These are phyloP conservation scores for Siniperca chuatsi DNA, from an alignment of 2,113 vertebrate species.

Conservation along the genomic window DNA sequence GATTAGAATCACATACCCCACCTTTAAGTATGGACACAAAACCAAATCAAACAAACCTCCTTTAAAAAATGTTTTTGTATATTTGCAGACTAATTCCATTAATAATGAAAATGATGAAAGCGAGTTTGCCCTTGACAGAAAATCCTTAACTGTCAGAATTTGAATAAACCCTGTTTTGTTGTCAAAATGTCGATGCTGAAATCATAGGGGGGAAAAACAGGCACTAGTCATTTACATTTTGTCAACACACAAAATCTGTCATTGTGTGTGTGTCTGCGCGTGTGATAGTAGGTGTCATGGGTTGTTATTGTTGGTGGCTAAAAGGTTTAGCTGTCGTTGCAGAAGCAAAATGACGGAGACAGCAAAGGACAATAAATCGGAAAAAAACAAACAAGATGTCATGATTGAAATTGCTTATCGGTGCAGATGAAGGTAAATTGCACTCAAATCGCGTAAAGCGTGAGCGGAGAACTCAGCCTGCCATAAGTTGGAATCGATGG, in stretches of 20 bases:
- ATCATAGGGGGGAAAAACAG: conserved; percentile 45
- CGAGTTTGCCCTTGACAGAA: conserved; percentile 58
- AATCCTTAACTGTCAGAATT: conserved; percentile 63
- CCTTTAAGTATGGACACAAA: not conserved
- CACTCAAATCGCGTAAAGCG: conserved; percentile 62
- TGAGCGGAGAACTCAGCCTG: conserved; percentile 54
- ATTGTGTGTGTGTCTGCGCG: conserved; percentile 3
- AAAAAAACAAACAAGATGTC: conserved; percentile 63
- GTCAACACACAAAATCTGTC: conserved; percentile 26
- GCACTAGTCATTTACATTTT: conserved; percentile 22
- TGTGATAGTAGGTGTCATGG: conserved; percentile 37
- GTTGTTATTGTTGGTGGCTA: conserved; percentile 54
- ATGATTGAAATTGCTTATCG: conserved; percentile 80
- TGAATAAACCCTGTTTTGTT: conserved; percentile 27
- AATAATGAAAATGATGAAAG: conserved; percentile 17
- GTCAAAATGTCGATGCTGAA: conserved; percentile 38
- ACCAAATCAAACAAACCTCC: accelerated
- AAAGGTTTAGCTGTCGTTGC: conserved; percentile 63
- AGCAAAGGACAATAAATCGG: conserved; percentile 49
- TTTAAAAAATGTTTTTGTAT: not conserved
- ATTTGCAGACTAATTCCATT: not conserved
- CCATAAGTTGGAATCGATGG: conserved; percentile 79
- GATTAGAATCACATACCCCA: no score
- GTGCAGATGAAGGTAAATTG: conserved; percentile 82
- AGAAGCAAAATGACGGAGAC: conserved; percentile 46